These are phyloP conservation scores for Alentia gelatinosa DNA, from an alignment of 2,888 invertebrate genomes.

Conservation along the genomic window DNA sequence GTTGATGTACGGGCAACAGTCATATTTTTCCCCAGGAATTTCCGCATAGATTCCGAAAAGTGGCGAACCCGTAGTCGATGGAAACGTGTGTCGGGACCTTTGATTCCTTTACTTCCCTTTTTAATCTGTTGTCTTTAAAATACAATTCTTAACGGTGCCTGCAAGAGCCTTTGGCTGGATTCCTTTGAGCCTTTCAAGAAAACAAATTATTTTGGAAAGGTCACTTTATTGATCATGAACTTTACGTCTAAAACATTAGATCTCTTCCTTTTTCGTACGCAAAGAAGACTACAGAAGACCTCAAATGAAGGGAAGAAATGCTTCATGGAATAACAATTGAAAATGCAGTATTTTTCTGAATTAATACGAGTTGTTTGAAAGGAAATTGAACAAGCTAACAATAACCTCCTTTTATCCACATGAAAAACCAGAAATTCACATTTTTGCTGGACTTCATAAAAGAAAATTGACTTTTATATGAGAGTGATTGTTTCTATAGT, in stretches of 20 bases:
- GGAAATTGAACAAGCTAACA: not conserved
- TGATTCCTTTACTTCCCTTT: not conserved
- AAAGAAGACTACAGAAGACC: not conserved
- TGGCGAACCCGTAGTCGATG: too few relatives aligned
- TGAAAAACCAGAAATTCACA: not conserved
- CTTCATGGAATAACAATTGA: conserved; percentile 18
- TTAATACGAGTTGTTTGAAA: not conserved
- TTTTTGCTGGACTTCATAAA: not conserved
- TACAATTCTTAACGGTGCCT: not conserved
- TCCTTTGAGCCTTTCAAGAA: conserved; percentile 14
- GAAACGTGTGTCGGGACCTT: too few relatives aligned
- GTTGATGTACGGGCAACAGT: too few relatives aligned
- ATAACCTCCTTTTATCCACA: not conserved
- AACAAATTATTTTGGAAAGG: not conserved
- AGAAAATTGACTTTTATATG: not conserved
- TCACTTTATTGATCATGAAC: conserved; percentile 43
- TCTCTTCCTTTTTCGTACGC: not conserved
- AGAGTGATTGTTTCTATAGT: not conserved
- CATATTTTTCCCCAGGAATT: too few relatives aligned
- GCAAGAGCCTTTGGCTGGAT: not conserved
- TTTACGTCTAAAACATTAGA: conserved; percentile 25
- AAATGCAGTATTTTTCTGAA: not conserved
- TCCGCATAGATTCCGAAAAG: too few relatives aligned
- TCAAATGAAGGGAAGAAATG: not conserved
- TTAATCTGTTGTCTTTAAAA: not conserved